These are phyloP conservation scores for Gila orcuttii DNA, from an alignment of 2,113 vertebrate species.

Conservation along the genomic window DNA sequence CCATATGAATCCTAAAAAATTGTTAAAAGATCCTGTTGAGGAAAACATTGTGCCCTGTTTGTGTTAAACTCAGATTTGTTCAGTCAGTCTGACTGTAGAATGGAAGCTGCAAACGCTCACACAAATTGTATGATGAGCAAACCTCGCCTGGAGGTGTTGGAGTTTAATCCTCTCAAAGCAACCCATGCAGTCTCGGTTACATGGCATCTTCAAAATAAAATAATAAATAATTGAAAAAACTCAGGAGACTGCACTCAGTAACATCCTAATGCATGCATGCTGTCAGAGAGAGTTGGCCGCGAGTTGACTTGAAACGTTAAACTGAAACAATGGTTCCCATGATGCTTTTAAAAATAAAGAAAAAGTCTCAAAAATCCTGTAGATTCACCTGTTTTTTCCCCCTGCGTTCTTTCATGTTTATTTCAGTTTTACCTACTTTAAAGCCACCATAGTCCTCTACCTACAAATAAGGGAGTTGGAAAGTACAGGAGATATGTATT, in stretches of 20 bases:
- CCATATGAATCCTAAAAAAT: not conserved
- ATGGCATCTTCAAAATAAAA: not conserved
- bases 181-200: not conserved
- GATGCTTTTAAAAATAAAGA: not conserved
- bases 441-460: not conserved
- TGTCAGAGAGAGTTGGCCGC: not conserved
- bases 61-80: slow-evolving; percentile 31
- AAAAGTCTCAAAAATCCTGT: not conserved
- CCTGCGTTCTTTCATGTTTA: not conserved
- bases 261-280: not conserved
- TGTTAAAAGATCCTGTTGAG: not conserved
- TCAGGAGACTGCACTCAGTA: not conserved
- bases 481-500: not conserved
- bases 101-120: not conserved
- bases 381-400: not conserved
- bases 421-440: not conserved
- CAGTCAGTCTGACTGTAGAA: not conserved
- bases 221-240: not conserved
- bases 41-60: not conserved
- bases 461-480: not conserved
- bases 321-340: not conserved
- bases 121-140: not conserved
- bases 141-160: slow-evolving; percentile 24
- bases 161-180: slow-evolving; percentile 33
- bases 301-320: slow-evolving; percentile 4